Evolutionary conservation across 2,113 vertebrate species (phyloP), one percentile per base, ranked within the genome.

Genomic region (Oreotragus oreotragus): DNA sequence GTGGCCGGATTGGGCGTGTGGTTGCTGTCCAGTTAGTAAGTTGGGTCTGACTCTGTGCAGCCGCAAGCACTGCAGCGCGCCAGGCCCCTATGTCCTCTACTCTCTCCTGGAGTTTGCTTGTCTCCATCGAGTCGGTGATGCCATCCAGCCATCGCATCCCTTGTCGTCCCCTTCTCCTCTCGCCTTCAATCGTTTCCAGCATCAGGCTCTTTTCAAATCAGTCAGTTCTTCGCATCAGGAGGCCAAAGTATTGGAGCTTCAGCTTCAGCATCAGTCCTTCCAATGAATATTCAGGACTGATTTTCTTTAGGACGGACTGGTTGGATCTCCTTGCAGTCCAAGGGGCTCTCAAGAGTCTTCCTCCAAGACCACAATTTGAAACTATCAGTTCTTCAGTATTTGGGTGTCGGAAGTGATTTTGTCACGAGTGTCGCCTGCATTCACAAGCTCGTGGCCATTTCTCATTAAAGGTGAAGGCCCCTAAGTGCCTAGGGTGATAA

Each of bases 1-100:
- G 0, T 16, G 27, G 4, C 79, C 39, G 70, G 19, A 5, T 0
- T 0, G 11, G 53, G 36, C 45, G 2, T 14, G 30, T 2, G 8
- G 15, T 2, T 19, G 7, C 0, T 4, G 62, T 19, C 4, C 62
- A 19, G 16, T n/a, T 33, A 4, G 3, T 9, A 9, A 66, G 33
- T 0, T n/a, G 33, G 62, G 62, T 19, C 7, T 16, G 60, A 64
- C 30, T 19, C 62, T 30, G 30, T 4, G 62, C 62, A n/a, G 4
- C 16, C 62, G 33, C 62, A 9, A 17, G 16, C 3, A n/a, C 62
- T 2, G 33, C 62, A 66, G 62, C 2, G 0, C 7, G 2, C 62
- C 62, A 19, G 62, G 3, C 33, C 19, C 33, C 62, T 19, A 0
- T 19, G 33, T 3, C 33, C 33, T 19, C 62, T 17, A 2, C 33